These are phyloP conservation scores for Drosophila kurseongensis DNA, from an alignment of 1,140 invertebrate genomes.

Conservation along the genomic window DNA sequence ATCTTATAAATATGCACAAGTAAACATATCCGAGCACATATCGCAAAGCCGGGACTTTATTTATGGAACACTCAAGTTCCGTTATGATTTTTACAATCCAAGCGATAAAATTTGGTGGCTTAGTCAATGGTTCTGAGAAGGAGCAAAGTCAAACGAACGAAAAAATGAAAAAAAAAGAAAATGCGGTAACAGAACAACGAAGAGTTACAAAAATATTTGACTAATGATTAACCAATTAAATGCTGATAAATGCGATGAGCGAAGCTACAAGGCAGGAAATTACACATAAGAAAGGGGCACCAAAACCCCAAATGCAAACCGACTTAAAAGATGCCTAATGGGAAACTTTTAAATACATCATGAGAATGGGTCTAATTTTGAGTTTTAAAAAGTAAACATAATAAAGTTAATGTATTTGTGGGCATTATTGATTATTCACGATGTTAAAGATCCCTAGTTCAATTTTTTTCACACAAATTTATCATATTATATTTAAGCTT, in stretches of 20 bases:
- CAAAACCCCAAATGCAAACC: neutral
- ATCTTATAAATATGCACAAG: neutral
- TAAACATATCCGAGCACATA: slow-evolving; percentile 2
- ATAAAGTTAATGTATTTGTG: no score
- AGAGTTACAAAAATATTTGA: slow-evolving; percentile 71
- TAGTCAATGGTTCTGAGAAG: slow-evolving; percentile 13
- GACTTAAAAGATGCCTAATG: slow-evolving; percentile 1
- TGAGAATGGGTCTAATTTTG: no score
- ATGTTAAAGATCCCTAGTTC: no score
- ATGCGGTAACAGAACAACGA: slow-evolving; percentile 13
- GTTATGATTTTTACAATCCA: slow-evolving; percentile 29
- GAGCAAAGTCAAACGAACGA: neutral
- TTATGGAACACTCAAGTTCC: slow-evolving; percentile 36
- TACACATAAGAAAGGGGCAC: slow-evolving; percentile 15
- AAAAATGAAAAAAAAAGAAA: neutral
- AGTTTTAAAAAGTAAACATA: no score
- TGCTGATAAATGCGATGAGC: slow-evolving; percentile 63
- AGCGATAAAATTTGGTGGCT: slow-evolving; percentile 22
- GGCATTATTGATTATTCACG: no score
- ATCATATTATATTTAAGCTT: no score
- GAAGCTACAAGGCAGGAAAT: slow-evolving; percentile 38
- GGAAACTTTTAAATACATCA: neutral
- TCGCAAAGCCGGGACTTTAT: slow-evolving; percentile 6
- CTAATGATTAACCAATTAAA: slow-evolving; percentile 82
- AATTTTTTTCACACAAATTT: no score